Conservation (phyloP, 2,113 vertebrate species). For the Megalops atlanticus region DNA sequence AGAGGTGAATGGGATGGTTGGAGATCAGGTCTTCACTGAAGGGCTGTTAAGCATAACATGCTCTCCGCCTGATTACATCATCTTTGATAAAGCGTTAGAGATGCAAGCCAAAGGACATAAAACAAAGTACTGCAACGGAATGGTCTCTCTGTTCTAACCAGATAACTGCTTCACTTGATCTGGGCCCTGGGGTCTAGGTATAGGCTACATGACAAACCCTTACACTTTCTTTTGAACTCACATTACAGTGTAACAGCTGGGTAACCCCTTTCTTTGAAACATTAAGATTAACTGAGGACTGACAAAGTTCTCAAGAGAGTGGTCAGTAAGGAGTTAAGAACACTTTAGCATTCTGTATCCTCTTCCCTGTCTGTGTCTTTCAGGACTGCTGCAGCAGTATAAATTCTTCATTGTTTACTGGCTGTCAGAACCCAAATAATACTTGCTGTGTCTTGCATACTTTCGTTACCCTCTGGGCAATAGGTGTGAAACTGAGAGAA, state of each 20-base stretch:
- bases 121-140: background rate
- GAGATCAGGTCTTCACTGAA: background rate
- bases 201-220: background rate
- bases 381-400: slow-evolving; percentile 19
- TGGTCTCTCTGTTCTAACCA: background rate
- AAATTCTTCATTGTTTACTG: slow-evolving; percentile 68
- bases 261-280: background rate
- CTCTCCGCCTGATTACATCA: background rate
- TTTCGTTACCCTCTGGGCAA: slow-evolving; percentile 22
- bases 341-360: background rate
- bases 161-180: background rate
- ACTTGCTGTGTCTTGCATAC: slow-evolving; percentile 54
- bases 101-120: background rate
- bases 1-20: background rate
- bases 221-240: background rate
- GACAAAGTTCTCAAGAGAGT: background rate
- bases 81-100: background rate
- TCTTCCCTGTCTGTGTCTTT: slow-evolving; percentile 1
- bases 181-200: background rate
- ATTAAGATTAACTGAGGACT: background rate
- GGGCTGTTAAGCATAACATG: background rate
- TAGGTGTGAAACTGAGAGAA: slow-evolving; percentile 31
- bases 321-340: slow-evolving; percentile 7
- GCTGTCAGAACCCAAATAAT: slow-evolving; percentile 60
- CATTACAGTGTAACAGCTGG: background rate